These are phyloP conservation scores for Eudasyphora cyanicolor DNA, from an alignment of 2,888 invertebrate genomes.

Conservation along the genomic window DNA sequence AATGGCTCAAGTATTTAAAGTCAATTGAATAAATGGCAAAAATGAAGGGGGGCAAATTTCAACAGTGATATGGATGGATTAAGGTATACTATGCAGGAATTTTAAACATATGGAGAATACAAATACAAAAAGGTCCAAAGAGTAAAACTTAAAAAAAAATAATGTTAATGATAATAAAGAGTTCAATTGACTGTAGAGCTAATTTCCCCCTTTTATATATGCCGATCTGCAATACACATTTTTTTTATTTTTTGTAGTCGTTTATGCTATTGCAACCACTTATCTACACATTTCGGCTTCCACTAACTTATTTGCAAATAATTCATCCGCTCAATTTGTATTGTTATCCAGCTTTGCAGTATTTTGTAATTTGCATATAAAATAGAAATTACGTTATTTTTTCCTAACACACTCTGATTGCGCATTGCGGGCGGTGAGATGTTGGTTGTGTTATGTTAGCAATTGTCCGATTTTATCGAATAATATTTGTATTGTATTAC, in stretches of 20 bases:
- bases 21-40: neutral
- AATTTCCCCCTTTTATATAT: too few relatives aligned
- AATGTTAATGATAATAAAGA: too few relatives aligned
- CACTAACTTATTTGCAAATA: neutral
- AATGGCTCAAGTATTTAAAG: neutral
- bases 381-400: neutral
- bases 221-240: too few relatives aligned
- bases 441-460: neutral
- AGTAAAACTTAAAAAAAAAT: too few relatives aligned
- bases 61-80: neutral
- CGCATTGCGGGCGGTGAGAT: too few relatives aligned
- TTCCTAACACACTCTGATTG: too few relatives aligned
- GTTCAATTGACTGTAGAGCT: too few relatives aligned
- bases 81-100: too few relatives aligned
- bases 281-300: too few relatives aligned
- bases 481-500: constrained; percentile 32
- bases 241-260: too few relatives aligned
- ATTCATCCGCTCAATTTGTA: neutral
- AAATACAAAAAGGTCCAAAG: too few relatives aligned
- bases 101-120: neutral
- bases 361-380: constrained; percentile 7
- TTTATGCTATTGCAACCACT: too few relatives aligned
- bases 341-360: neutral
- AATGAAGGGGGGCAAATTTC: neutral
- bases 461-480: constrained; percentile 32